Base-by-base conservation (phyloP, 1,140 invertebrate species). In the Penaeus chinensis region DNA sequence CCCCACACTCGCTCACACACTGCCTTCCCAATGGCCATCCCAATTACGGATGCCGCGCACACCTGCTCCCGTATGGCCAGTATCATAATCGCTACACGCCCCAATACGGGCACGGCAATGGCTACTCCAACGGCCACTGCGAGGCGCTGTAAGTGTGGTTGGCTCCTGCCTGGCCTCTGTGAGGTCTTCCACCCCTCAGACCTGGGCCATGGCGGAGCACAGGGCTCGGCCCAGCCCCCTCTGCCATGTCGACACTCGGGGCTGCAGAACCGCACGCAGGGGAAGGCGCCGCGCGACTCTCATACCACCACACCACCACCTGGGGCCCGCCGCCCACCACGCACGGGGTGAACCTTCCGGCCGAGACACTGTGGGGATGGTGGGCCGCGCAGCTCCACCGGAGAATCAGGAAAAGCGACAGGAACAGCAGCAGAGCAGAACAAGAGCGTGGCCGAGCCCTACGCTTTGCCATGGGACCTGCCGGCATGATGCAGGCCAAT, bases 1-100 rank as follows among this genome's bases (percentile, higher is more conserved):
- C 88, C 90, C 90, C 85, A 74, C 89, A 89, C 87, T 89, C 89
- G 89, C 89, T 89, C 88, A 89, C 88, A 88, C 90, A 90, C 90
- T 90, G 90, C 90, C 90, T 90, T 89, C 83, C 85, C 82, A 87
- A 85, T 61, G 90, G 88, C 88, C 90, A 89, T 32, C 88, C 90
- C 66, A 86, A 78, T 76, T 89, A 74, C 74, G 88, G 85, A 61
- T 83, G 87, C 82, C 71, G 82, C 84, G 85, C 85, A 63, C 69
- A 62, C 65, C 76, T 82, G 69, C 82, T 81, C 71, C 88, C 85
- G 20, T 87, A 90, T 60, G 82, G 87, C 81, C 78, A 85, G 65
- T 79, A 81, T 79, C 84, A 88, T 74, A 80, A 82, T 65, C 85
- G 85, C 66, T 85, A 90, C 78, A 79, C 87, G 60, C 88, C 83